Evolutionary conservation across 2,888 invertebrate genomes (phyloP), one percentile per base, ranked within the genome.

Genomic region (Stenotaenia linearis): DNA sequence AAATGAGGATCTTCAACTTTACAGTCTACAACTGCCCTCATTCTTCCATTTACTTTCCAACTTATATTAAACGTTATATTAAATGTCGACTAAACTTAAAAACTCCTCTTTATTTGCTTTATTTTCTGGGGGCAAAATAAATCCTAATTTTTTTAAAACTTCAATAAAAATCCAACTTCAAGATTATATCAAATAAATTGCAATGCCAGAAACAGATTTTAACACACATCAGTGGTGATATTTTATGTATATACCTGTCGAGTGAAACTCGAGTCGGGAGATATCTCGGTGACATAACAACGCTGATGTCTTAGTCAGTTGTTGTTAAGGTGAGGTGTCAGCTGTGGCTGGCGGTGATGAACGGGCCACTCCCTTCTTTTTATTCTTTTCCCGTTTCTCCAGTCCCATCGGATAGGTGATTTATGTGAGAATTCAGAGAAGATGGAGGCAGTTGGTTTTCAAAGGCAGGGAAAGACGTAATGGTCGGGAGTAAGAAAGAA

Each of bases 181-280:
- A 18, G n/a, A 18, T n/a, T 50, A n/a, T 69, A 69, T n/a, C 25
- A 69, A 69, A 69, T 69, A 69, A 69, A 69, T 69, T 28, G 25
- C 28, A 28, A 3, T 69, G 69, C n/a, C 69, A 69, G 15, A 69
- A 69, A 25, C 69, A 69, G 69, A 69, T 69, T 69, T 69, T 69
- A 69, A 69, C 69, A 28, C 69, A 28, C 28, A 69, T 69, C 69
- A 69, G 28, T n/a, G 69, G 69, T 69, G 69, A 69, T 69, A 69
- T 69, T 69, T 69, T 69, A 69, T 69, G 69, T 69, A 69, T 69
- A 69, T 69, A 69, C 69, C 69, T 69, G 69, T 69, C 69, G 69
- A 23, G 25, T 25, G 69, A 28, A 23, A 69, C 69, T 69, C 10
- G 69, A 69, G 69, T 69, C 69, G 69, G 23, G 9, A 69, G 69